These are phyloP conservation scores for Epinephelus lanceolatus DNA, from an alignment of 2,113 vertebrate genomes.

Conservation along the genomic window DNA sequence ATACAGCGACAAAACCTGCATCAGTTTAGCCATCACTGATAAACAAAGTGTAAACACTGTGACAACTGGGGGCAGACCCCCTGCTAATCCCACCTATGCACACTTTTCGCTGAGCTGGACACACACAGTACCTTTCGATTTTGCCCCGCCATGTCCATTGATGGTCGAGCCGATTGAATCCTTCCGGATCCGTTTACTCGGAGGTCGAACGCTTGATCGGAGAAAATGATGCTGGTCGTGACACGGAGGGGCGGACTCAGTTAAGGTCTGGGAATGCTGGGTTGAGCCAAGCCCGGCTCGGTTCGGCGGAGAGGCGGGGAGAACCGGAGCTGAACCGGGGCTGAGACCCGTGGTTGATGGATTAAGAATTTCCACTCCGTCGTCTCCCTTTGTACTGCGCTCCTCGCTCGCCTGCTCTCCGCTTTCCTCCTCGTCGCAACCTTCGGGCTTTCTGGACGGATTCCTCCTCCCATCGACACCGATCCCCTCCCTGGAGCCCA, in stretches of 20 bases:
- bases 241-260: slow-evolving; percentile 83
- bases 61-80: slow-evolving; percentile 34
- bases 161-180: slow-evolving; percentile 90
- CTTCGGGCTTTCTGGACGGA: slow-evolving; percentile 89
- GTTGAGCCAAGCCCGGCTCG: slow-evolving; percentile 65
- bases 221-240: slow-evolving; percentile 99
- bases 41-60: slow-evolving; percentile 31
- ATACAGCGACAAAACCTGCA: slow-evolving; percentile 14
- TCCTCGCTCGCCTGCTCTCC: slow-evolving; percentile 92
- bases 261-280: slow-evolving; percentile 78
- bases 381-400: slow-evolving; percentile 91
- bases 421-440: slow-evolving; percentile 91
- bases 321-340: slow-evolving; percentile 81
- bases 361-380: slow-evolving; percentile 87
- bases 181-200: slow-evolving; percentile 97
- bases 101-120: slow-evolving; percentile 6
- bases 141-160: slow-evolving; percentile 85
- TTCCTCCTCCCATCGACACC: slow-evolving; percentile 92
- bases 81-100: slow-evolving; percentile 15
- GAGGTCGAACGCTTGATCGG: slow-evolving; percentile 96
- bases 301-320: slow-evolving; percentile 74
- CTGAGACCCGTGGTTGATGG: slow-evolving; percentile 80
- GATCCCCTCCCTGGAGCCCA: slow-evolving; percentile 92
- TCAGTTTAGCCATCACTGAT: slow-evolving; percentile 1
- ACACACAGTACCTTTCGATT: slow-evolving; percentile 87